These are phyloP conservation scores for Pheosia gnoma DNA, from an alignment of 2,888 invertebrate genomes.

Conservation along the genomic window DNA sequence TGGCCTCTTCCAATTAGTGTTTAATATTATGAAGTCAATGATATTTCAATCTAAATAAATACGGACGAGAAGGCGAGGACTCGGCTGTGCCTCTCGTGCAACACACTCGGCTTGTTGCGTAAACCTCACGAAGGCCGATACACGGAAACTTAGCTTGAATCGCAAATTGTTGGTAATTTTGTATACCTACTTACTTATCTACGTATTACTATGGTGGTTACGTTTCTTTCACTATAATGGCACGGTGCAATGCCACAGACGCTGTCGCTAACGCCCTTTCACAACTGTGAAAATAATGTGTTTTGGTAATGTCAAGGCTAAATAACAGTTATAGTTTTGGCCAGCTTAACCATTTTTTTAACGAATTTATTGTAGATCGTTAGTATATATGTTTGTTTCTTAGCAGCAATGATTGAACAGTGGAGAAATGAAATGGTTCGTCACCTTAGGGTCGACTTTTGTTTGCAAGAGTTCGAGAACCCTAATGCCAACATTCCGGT, in stretches of 20 bases:
- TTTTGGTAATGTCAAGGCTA: no score
- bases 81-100: conserved; percentile 52
- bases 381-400: conserved; percentile 2
- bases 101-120: conserved; percentile 54
- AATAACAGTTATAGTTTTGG: no score
- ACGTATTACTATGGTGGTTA: conserved; percentile 13
- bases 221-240: conserved; percentile 15
- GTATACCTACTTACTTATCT: conserved; percentile 16
- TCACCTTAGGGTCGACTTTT: not conserved
- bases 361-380: conserved; percentile 27
- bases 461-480: conserved; percentile 8
- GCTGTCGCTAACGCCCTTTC: no score
- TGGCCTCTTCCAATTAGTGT: conserved; percentile 5
- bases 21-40: not conserved
- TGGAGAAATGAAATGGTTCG: no score
- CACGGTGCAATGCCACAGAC: not conserved
- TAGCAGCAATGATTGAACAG: no score
- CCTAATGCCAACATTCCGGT: no score
- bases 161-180: conserved; percentile 60
- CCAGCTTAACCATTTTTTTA: conserved; percentile 8
- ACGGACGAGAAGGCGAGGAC: conserved; percentile 39
- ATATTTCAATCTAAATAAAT: not conserved
- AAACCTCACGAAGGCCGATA: conserved; percentile 60
- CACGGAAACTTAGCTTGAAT: conserved; percentile 63
- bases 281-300: no score